Conservation (phyloP, 2,113 vertebrate species). For the Plecturocebus donacophilus region DNA sequence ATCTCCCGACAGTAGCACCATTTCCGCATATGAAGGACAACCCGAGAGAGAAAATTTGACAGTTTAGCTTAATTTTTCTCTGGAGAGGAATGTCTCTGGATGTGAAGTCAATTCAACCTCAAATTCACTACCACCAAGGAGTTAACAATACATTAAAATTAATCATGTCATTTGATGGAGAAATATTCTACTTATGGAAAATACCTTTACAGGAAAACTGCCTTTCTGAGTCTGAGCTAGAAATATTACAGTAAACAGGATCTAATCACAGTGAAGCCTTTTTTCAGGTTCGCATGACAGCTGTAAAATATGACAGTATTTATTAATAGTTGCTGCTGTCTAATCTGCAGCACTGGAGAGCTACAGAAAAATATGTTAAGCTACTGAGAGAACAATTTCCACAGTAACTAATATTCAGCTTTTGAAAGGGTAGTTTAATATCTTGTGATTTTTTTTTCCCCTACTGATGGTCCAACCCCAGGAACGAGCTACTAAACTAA, state of each 20-base stretch:
- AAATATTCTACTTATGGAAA: constrained; percentile 77
- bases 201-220: constrained; percentile 75
- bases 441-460: constrained; percentile 36
- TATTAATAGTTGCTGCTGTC: constrained; percentile 73
- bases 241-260: constrained; percentile 79
- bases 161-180: constrained; percentile 48
- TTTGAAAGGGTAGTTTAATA: constrained; percentile 68
- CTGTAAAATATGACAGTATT: constrained; percentile 75
- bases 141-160: constrained; percentile 75
- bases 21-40: constrained; percentile 58
- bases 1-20: not conserved
- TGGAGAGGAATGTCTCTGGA: constrained; percentile 41
- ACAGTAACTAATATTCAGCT: constrained; percentile 72
- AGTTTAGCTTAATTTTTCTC: constrained; percentile 55
- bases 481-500: constrained; percentile 75
- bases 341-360: constrained; percentile 67
- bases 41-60: constrained; percentile 54
- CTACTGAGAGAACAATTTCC: constrained; percentile 72
- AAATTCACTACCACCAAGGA: constrained; percentile 46
- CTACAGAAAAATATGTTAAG: constrained; percentile 71
- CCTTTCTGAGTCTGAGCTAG: constrained; percentile 74
- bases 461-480: constrained; percentile 66
- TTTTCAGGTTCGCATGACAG: constrained; percentile 72
- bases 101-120: constrained; percentile 55
- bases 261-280: constrained; percentile 73